Base-by-base conservation (phyloP, 2,797 vertebrate genomes). In the Myiotriccus ornatus region DNA sequence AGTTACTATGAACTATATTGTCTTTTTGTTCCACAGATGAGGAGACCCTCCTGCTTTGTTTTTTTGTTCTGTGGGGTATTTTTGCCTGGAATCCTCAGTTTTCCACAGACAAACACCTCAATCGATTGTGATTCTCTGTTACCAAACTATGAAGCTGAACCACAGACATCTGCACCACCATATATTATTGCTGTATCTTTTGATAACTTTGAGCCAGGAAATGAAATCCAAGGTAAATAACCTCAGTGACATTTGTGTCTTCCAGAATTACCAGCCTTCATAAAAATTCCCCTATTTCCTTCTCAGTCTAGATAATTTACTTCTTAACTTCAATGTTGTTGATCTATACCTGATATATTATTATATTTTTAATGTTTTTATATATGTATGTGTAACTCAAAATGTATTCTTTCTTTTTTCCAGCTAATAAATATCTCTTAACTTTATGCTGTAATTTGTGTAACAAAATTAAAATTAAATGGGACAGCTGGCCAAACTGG, bases 71-170 rank as follows among this genome's bases (percentile, higher is more conserved):
- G 93, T 91, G 96, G 89, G 9, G 55, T 96, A 90, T 85, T 97
- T 93, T 80, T 95, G 47, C 93, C 96, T 14, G 39, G 89, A 90
- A 92, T 84, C 55, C 76, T 97, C 62, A 39, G 92, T 60, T 90
- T 93, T 86, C 95, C 96, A 65, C 83, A 86, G 44, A 63, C 64
- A 39, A 96, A 94, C 46, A 84, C 81, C 35, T 97, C 96, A 90
- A 96, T 97, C 70, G 96, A 97, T 44, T 97, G 97, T 94, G 97
- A 96, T 89, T 96, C 96, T 39, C 62, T 97, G 55, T 74, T 97
- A 77, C 94, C 96, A n/a, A 94, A 97, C 80, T 93, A 96, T 57
- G 81, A 87, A 94, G 20, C 15, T 84, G 76, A 94, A 75, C 94
- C 96, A 53, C 96, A 97, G 71, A 65, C 74, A 16, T 95, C 96